Conservation (phyloP, 2,888 invertebrate species). For the Phragmatobia fuliginosa region DNA sequence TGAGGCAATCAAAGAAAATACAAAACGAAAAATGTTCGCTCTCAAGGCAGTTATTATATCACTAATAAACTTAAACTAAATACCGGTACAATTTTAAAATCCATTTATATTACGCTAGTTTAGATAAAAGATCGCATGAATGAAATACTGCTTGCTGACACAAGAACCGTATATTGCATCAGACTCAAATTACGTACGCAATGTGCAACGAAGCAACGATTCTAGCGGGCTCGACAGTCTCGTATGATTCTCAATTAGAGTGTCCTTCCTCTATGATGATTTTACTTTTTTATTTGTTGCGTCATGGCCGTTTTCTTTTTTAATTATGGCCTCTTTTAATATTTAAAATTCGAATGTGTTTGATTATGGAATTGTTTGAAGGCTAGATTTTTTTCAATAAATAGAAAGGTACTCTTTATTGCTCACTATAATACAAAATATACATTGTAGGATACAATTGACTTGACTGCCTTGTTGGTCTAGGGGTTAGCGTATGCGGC, state of each 20-base stretch:
- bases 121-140: background rate
- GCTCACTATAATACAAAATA: too few species aligned
- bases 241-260: constrained; percentile 7
- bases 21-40: too few species aligned
- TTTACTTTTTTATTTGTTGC: background rate
- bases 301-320: background rate
- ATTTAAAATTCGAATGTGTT: background rate
- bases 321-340: background rate
- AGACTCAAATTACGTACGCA: background rate
- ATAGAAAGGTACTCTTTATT: too few species aligned
- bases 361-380: background rate
- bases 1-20: too few species aligned
- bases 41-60: too few species aligned
- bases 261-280: constrained; percentile 1
- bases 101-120: background rate
- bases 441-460: too few species aligned
- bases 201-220: background rate
- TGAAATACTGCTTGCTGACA: constrained; percentile 6
- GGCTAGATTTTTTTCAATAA: background rate
- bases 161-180: constrained; percentile 2
- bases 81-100: background rate
- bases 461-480: too few species aligned
- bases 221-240: background rate
- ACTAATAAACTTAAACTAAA: too few species aligned
- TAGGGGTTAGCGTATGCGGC: too few species aligned